Conservation (phyloP, 1,140 invertebrate genomes). For the Cardiocondyla obscurior region DNA sequence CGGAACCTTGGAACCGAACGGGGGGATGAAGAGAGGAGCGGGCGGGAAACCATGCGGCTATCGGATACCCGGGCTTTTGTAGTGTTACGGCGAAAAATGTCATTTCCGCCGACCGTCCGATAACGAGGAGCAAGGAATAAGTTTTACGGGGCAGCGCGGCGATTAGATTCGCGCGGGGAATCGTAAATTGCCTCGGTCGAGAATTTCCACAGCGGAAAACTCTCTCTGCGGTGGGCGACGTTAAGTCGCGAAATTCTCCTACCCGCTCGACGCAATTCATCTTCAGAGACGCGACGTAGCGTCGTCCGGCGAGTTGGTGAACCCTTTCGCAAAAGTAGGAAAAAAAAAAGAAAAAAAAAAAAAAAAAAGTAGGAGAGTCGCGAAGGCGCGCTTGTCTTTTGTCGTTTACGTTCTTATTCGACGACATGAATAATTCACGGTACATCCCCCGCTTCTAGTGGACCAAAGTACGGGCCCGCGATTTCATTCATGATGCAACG, state of each 20-base stretch:
- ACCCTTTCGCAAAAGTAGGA: background rate
- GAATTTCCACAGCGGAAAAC: background rate
- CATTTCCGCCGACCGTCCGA: conserved; percentile 76
- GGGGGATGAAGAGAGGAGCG: too few relatives aligned
- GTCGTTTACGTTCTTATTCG: conserved; percentile 47
- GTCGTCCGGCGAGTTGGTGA: conserved; percentile 1
- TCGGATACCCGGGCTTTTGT: conserved; percentile 70
- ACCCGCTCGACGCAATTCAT: background rate
- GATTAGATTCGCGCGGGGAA: conserved; percentile 23
- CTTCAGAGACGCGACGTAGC: background rate
- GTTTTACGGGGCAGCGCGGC: conserved; percentile 17
- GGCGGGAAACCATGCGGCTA: conserved; percentile 11
- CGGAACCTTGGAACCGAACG: conserved; percentile 53
- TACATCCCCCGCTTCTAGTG: conserved; percentile 56
- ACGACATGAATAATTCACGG: conserved; percentile 54
- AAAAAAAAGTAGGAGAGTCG: conserved; percentile 10
- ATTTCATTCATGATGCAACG: conserved; percentile 61
- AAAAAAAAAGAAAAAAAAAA: too few relatives aligned
- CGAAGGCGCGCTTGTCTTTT: conserved; percentile 26
- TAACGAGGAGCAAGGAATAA: conserved; percentile 64
- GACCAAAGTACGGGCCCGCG: conserved; percentile 47
- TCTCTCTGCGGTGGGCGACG: background rate
- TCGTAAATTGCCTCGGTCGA: background rate
- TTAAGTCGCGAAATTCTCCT: background rate
- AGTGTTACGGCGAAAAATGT: conserved; percentile 72